Evolutionary conservation across 2,797 vertebrate genomes (phyloP), one percentile per base, ranked within the genome.

Genomic region (Cuniculus paca): DNA sequence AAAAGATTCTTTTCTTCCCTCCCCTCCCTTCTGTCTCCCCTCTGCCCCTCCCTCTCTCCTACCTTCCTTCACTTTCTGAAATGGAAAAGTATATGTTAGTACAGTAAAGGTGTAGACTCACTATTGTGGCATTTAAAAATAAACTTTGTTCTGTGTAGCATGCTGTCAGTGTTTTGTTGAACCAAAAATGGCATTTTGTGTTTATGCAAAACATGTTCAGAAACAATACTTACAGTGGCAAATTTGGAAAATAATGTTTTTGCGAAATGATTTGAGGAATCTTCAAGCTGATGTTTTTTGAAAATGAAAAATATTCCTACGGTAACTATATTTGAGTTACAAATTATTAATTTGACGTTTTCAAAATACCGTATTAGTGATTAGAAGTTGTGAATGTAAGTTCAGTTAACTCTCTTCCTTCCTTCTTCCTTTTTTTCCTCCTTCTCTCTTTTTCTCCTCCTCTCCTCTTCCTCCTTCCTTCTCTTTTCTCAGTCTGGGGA

Each of bases 81-180:
- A 54, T 81, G 24, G 77, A 88, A 85, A 90, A 19, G 1, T 70
- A 1, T 88, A 9, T 91, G 83, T 39, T 80, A 74, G 82, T 60
- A 65, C n/a, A 65, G 86, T 61, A 80, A 79, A 94, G 31, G 4
- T 61, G 4, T 61, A 24, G 9, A 83, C 52, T 96, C 10, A 61
- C 91, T 95, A 79, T n/a, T 84, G 3, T 87, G 56, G 20, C 94
- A 86, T 96, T 95, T 92, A 80, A 48, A 79, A 92, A 10, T 87
- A 89, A 93, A 90, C 9, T 17, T 88, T 88, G 22, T 85, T 94
- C 50, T 89, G 0, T 80, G 36, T 68, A 74, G 68, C 39, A 60
- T 11, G 2, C 50, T 45, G 77, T 85, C 70, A 93, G 14, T 80
- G 14, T 70, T 72, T 82, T 54, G 61, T 75, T 94, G 39, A 80